A percentile compares a stretch with the other conserved stretches of the same genome.
Conservation (phyloP, 1,140 invertebrate genomes). For the Caerostris extrusa region DNA sequence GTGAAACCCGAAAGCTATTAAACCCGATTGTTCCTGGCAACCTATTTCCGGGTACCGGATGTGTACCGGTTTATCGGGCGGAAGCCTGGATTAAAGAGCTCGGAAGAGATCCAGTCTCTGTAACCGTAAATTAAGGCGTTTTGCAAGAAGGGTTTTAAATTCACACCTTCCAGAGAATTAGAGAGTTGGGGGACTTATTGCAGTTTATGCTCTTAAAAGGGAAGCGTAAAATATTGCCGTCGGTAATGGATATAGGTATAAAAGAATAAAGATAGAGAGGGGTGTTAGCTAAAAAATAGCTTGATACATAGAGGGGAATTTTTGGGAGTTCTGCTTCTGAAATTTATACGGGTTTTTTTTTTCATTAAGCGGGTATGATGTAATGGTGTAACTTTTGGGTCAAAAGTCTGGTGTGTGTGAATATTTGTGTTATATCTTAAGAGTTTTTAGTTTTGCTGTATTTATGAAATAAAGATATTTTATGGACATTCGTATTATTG, state of each 20-base stretch:
- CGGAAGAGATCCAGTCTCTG: slow-evolving; percentile 5
- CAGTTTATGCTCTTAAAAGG: slow-evolving; percentile 64
- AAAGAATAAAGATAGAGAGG: slow-evolving; percentile 5
- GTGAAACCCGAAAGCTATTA: slow-evolving; percentile 66
- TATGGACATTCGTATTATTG: no score
- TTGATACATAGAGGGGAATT: neutral
- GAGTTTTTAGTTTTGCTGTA: no score
- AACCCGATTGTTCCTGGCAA: slow-evolving; percentile 70
- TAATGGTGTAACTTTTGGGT: neutral
- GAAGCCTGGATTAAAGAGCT: slow-evolving; percentile 67
- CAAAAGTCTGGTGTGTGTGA: neutral
- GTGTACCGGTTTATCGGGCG: slow-evolving; percentile 75
- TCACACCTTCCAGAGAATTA: slow-evolving; percentile 50
- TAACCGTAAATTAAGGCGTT: slow-evolving; percentile 74
- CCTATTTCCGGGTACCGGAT: slow-evolving; percentile 75
- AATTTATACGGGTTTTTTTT: neutral
- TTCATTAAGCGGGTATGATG: neutral
- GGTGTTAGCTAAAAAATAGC: neutral
- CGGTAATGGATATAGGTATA: slow-evolving; percentile 35
- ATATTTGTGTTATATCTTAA: neutral
- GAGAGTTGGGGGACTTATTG: slow-evolving; percentile 51
- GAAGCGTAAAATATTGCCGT: slow-evolving; percentile 51
- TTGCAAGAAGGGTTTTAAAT: slow-evolving; percentile 74
- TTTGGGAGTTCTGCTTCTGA: neutral
- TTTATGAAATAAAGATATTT: no score